phyloP scores from a whole-genome alignment of 2,888 invertebrate species.

The Aphodius sticticus region DNA sequence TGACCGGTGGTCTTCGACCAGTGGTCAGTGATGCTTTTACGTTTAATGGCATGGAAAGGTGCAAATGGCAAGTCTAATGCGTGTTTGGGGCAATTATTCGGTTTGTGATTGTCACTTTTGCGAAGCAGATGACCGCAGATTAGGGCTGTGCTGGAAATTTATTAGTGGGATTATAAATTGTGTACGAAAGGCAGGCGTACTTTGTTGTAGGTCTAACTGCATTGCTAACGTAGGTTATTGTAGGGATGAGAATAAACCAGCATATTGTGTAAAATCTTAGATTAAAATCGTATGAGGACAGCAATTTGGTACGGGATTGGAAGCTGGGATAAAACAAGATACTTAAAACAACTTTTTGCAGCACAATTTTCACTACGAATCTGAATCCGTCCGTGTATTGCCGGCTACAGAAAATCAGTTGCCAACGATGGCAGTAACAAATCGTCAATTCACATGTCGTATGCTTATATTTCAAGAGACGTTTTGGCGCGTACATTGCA shows the following conservation, averaged over 20 bases:
- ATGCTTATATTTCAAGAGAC: not conserved
- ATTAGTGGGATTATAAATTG: not conserved
- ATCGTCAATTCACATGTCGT: not conserved
- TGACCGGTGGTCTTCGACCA: not conserved
- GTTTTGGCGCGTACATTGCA: not conserved
- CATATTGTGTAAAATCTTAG: too few relatives aligned
- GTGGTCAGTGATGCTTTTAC: not conserved
- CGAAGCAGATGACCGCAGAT: not conserved
- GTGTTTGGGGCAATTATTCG: slow-evolving; percentile 4
- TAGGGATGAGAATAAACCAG: not conserved
- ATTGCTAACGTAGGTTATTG: not conserved
- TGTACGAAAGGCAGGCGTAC: not conserved
- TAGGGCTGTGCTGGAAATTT: not conserved
- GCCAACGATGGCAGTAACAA: not conserved
- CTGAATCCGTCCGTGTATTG: too few relatives aligned
- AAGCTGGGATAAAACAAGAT: too few relatives aligned
- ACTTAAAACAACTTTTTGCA: too few relatives aligned
- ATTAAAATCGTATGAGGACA: too few relatives aligned
- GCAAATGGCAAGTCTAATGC: not conserved
- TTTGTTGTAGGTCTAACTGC: not conserved
- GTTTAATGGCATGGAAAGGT: not conserved
- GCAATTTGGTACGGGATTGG: too few relatives aligned
- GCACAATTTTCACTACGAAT: too few relatives aligned
- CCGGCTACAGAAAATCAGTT: not conserved
- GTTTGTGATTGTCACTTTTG: not conserved